Percentiles rank a stretch among this genome's conserved stretches.
Conservation (phyloP, 1,140 invertebrate genomes). For the Laodelphax striatellus region DNA sequence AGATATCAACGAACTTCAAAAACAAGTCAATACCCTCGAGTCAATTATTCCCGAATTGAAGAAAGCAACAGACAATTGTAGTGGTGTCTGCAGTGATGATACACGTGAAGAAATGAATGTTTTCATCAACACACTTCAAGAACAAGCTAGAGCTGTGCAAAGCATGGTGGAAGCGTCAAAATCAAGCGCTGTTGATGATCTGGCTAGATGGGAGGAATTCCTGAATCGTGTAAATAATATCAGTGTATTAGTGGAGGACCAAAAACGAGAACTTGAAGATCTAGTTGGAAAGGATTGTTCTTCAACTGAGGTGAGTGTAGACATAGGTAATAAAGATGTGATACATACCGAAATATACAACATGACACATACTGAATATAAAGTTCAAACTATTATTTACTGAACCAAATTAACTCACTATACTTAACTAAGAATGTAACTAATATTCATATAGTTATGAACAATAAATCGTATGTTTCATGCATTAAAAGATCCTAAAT, state of each 20-base stretch:
- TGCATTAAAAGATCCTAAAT: no score
- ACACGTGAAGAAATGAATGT: constrained; percentile 4
- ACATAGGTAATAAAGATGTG: no score
- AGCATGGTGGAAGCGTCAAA: neutral
- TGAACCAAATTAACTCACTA: no score
- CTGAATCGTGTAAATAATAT: constrained; percentile 43
- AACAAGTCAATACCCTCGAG: constrained; percentile 44
- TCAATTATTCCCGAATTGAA: constrained; percentile 30
- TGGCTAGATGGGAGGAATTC: constrained; percentile 58
- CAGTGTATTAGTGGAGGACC: constrained; percentile 36
- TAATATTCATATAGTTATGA: no score
- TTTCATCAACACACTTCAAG: constrained; percentile 8
- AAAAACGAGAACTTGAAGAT: constrained; percentile 40
- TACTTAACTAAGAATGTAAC: no score
- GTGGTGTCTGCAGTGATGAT: neutral
- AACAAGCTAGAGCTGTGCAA: constrained; percentile 7
- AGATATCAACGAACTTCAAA: constrained; percentile 30
- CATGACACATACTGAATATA: no score
- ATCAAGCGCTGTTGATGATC: constrained; percentile 38
- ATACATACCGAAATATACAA: no score
- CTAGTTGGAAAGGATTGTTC: constrained; percentile 40
- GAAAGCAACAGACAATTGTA: neutral
- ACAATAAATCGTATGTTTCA: no score
- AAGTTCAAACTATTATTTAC: no score
- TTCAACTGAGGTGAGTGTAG: constrained; percentile 27